Base-by-base conservation (phyloP, 2,888 invertebrate species). In the Drosophila neotestacea region DNA sequence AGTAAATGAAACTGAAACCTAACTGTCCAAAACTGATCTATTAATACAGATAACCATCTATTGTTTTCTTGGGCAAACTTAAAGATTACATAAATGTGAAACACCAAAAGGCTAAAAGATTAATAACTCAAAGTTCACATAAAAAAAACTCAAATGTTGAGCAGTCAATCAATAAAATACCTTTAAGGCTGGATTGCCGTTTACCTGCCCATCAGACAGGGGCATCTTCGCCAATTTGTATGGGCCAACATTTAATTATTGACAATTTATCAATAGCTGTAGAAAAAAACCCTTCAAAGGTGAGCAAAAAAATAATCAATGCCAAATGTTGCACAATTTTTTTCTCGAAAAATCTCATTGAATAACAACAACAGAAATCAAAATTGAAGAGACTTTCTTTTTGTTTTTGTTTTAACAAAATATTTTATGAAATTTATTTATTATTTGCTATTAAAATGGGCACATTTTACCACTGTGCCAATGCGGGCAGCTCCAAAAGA, bases 171-270 rank as follows among this genome's bases (percentile, higher is more conserved):
- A 78, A 52, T 58, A 44, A 46, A 42, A 42, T 50, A 56, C 6
- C 58, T 28, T 38, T n/a, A 46, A 51, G 30, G 61, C 42, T 51
- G 66, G 36, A 46, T 64, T 62, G 42, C 61, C 56, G 48, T 38
- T 48, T 51, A 34, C 47, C 56, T 59, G 72, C 54, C 32, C 50
- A 16, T 7, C 56, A 38, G 28, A 16, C 47, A 42, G 22, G 11
- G 51, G 46, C 66, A 63, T 67, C 79, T 74, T 79, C 70, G 32
- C 39, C 55, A 10, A 50, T 46, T 60, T 67, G 59, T 59, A 61
- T 77, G 77, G 47, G 42, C 63, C 77, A 77, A 77, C 70, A 60
- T 78, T 75, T 78, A 75, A 78, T 79, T 78, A 78, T 63, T 63
- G 62, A 80, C 76, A 72, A 79, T 78, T 72, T 69, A 79, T 79